Percentiles rank a stretch among this genome's conserved stretches.
phyloP scores from a whole-genome alignment of 2,888 invertebrate genomes.

The Dicyrtoma fusca region DNA sequence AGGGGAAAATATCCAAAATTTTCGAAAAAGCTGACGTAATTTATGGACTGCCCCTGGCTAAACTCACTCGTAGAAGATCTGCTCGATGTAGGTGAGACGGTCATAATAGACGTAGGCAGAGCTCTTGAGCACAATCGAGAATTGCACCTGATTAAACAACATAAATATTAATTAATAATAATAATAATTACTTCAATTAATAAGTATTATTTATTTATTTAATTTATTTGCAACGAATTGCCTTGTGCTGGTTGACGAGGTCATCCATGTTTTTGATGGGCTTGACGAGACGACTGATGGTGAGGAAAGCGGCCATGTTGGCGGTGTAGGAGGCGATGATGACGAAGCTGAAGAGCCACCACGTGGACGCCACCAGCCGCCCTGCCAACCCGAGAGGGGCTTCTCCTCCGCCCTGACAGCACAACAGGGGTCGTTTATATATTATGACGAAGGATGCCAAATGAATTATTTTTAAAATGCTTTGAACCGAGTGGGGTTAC shows the following conservation, averaged over 20 bases:
- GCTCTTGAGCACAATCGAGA: conserved; percentile 86
- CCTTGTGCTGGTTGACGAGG: conserved; percentile 88
- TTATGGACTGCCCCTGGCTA: no score
- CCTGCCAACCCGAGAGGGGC: conserved; percentile 95
- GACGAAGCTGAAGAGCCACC: conserved; percentile 99
- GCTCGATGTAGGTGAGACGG: conserved; percentile 93
- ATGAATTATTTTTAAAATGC: no score
- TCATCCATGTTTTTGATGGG: conserved; percentile 92
- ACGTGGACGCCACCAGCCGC: conserved; percentile 93
- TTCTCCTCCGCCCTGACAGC: conserved; percentile 81
- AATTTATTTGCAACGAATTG: no score
- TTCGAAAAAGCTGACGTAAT: no score
- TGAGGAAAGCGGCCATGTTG: conserved; percentile 91
- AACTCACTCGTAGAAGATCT: conserved; percentile 86
- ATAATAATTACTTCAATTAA: no score
- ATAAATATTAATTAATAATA: no score
- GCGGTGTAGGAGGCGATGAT: conserved; percentile 98
- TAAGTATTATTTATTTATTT: no score
- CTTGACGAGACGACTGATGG: conserved; percentile 83
- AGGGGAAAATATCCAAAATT: no score
- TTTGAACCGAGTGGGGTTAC: conserved; percentile 56
- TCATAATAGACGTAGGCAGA: conserved; percentile 91
- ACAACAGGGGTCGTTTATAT: neutral
- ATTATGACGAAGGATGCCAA: no score
- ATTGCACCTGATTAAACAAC: conserved; percentile 95